Evolutionary conservation across 2,797 vertebrate species (phyloP), one percentile per base, ranked within the genome.

Genomic region (Argyrosomus regius): DNA sequence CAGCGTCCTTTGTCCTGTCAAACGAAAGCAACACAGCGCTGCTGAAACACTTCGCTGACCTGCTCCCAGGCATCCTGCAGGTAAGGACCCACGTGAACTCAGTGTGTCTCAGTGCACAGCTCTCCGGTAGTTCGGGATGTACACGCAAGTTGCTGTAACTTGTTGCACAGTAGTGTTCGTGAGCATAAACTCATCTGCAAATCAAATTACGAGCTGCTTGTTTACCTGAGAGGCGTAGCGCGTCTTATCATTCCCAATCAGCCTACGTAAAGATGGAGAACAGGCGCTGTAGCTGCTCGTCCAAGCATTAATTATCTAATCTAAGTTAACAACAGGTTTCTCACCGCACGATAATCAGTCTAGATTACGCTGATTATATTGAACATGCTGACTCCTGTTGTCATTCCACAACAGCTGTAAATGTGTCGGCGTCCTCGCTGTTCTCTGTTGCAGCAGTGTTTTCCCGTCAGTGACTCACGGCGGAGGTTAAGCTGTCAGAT

Each of bases 31-130:
- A 99, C 91, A 91, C 96, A 0, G 95, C 96, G 1, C 95, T 99
- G 53, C 96, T 99, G 74, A 99, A 99, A 92, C 98, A 99, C 90
- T 99, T 99, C 85, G 88, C 98, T 17, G 98, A 99, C 90, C 95
- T 99, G 78, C 92, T 99, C 54, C 98, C 98, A 0, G 97, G 98
- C 80, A 96, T 99, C 77, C 92, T 99, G 87, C 98, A 99, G 97
- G 98, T 99, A 87, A 91, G 92, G 6, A 31, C n/a, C 18, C 14
- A 2, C 6, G 8, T 22, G 31, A 0, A 1, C 53, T 54, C 1
- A 3, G 35, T 24, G 41, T 26, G 60, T 2, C 3, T 2, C 3
- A 26, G 11, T 45, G 16, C 50, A 14, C 3, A 20, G 6, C 18
- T 17, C 4, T n/a, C 0, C 12, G 45, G 39, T 9, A 10, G 1